These are phyloP conservation scores for Halesus radiatus DNA, from an alignment of 1,140 invertebrate genomes.

Conservation along the genomic window DNA sequence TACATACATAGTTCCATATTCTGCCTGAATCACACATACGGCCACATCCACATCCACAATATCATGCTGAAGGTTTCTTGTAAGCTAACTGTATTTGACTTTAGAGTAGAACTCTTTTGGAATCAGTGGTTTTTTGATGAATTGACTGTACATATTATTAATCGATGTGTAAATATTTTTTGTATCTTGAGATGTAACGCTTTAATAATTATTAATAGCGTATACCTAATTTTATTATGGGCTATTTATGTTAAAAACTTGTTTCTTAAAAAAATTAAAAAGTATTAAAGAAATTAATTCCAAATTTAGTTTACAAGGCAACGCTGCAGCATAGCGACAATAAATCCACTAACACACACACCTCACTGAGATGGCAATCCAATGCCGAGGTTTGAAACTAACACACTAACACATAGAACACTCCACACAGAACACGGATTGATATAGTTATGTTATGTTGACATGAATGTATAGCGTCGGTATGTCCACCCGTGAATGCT, in stretches of 20 bases:
- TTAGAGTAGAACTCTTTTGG: slow-evolving; percentile 52
- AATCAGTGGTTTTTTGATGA: slow-evolving; percentile 4
- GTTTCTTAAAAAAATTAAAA: background rate
- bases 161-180: slow-evolving; percentile 46
- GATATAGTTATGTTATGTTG: background rate
- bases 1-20: slow-evolving; percentile 6
- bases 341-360: slow-evolving; percentile 12
- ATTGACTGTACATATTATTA: slow-evolving; percentile 49
- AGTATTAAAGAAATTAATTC: slow-evolving; percentile 18
- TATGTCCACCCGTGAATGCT: slow-evolving; percentile 41
- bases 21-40: slow-evolving; percentile 23
- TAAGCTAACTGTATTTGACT: slow-evolving; percentile 46
- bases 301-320: slow-evolving; percentile 38
- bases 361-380: background rate
- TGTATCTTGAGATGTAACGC: slow-evolving; percentile 33
- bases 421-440: background rate
- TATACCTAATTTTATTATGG: slow-evolving; percentile 9
- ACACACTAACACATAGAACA: slow-evolving; percentile 20
- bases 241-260: slow-evolving; percentile 12
- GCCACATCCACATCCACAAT: background rate
- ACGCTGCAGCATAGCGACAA: slow-evolving; percentile 18
- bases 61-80: slow-evolving; percentile 46
- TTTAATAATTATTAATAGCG: slow-evolving; percentile 24
- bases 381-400: background rate
- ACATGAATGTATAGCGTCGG: slow-evolving; percentile 36